Conservation (phyloP, 2,888 invertebrate genomes). For the Brachynemurus nebulosus region DNA sequence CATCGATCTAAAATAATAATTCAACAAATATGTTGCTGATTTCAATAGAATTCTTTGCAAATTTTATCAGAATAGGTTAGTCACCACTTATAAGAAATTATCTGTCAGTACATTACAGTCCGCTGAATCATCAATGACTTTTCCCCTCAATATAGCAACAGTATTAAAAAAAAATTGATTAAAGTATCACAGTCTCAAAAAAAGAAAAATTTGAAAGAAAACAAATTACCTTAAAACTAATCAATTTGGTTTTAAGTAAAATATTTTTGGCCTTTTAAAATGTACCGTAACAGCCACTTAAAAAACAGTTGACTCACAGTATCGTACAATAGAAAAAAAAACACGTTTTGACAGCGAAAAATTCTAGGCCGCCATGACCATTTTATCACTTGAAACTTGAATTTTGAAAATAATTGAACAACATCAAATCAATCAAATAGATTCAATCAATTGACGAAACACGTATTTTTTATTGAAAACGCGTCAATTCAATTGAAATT, state of each 20-base stretch:
- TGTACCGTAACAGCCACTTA: too few relatives aligned
- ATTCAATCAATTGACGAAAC: too few relatives aligned
- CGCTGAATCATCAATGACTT: background rate
- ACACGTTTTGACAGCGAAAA: slow-evolving; percentile 4
- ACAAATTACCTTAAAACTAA: background rate
- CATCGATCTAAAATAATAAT: too few relatives aligned
- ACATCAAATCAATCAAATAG: background rate
- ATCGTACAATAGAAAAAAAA: background rate
- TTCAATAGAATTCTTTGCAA: too few relatives aligned
- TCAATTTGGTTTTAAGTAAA: too few relatives aligned
- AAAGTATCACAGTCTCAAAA: background rate
- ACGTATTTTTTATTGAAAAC: too few relatives aligned
- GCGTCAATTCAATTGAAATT: too few relatives aligned
- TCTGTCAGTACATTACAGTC: background rate
- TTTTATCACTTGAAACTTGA: background rate
- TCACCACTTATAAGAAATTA: slow-evolving; percentile 1
- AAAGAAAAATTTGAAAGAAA: background rate
- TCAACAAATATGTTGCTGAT: too few relatives aligned
- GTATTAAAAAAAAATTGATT: background rate
- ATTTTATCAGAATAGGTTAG: too few relatives aligned
- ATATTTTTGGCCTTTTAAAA: too few relatives aligned
- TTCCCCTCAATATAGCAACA: background rate
- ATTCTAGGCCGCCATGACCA: background rate
- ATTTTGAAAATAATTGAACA: background rate
- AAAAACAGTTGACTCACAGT: background rate